A percentile compares a stretch with the other conserved stretches of the same genome.
These are phyloP conservation scores for Nebria brevicollis DNA, from an alignment of 2,888 invertebrate genomes.

Conservation along the genomic window DNA sequence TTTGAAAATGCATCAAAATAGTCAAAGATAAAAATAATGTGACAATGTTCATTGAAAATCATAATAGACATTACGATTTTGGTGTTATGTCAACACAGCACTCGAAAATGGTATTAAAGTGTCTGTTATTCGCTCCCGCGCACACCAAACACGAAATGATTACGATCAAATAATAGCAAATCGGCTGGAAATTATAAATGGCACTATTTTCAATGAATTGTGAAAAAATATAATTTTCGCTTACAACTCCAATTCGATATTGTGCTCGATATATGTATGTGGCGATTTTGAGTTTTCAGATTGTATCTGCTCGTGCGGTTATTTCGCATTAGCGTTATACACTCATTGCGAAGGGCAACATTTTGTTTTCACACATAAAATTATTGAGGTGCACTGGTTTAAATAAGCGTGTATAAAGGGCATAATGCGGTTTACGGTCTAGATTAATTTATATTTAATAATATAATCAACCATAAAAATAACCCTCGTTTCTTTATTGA, in stretches of 20 bases:
- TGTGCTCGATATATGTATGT: not conserved
- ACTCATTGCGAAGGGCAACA: not conserved
- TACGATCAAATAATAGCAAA: constrained; percentile 48
- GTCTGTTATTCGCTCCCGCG: not conserved
- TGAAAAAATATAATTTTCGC: constrained; percentile 50
- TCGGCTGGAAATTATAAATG: constrained; percentile 56
- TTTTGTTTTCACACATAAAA: not conserved
- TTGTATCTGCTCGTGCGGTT: not conserved
- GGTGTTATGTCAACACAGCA: not conserved
- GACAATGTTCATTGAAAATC: not conserved
- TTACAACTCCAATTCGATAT: constrained; percentile 24
- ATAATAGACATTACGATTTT: not conserved
- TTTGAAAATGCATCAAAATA: not conserved
- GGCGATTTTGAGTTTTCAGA: not conserved
- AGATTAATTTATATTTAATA: constrained; percentile 1
- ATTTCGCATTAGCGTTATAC: not conserved
- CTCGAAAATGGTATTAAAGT: not conserved
- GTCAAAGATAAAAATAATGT: not conserved
- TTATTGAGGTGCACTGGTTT: not conserved
- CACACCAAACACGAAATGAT: not conserved
- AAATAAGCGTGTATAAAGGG: not conserved
- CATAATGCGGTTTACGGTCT: not conserved
- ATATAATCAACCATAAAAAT: not conserved
- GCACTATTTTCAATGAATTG: constrained; percentile 55
- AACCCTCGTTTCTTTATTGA: constrained; percentile 1